A percentile compares a stretch with the other conserved stretches of the same genome.
Evolutionary conservation across 1,140 invertebrate species (phyloP).

Genomic region (Diorhabda carinulata): DNA sequence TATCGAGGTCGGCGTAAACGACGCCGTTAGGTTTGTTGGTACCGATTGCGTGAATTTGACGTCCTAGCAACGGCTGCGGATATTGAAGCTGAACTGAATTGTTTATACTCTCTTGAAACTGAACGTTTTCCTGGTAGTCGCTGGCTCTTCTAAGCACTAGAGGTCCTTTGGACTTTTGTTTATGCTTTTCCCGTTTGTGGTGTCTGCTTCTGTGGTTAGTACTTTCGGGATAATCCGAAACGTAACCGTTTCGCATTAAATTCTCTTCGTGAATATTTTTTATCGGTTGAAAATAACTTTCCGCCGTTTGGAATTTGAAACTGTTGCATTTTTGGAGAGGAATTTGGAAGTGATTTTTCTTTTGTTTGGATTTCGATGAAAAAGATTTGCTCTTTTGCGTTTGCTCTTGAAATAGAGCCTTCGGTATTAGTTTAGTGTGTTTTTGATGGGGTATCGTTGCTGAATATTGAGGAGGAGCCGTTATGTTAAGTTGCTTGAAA

Average conservation of each 20-base stretch:
- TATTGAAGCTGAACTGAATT: conserved; percentile 46
- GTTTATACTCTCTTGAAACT: conserved; percentile 45
- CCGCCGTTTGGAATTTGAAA: conserved; percentile 63
- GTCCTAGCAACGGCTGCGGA: conserved; percentile 41
- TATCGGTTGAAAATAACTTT: conserved; percentile 60
- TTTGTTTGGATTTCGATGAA: conserved; percentile 46
- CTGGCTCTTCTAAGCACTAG: conserved; percentile 37
- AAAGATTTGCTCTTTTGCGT: conserved; percentile 45
- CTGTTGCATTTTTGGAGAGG: conserved; percentile 65
- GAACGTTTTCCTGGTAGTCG: conserved; percentile 42
- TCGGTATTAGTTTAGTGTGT: conserved; percentile 43
- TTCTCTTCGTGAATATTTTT: conserved; percentile 54
- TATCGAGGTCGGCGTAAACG: conserved; percentile 47
- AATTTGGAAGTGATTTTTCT: conserved; percentile 58
- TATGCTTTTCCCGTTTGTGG: conserved; percentile 37
- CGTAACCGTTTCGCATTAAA: conserved; percentile 51
- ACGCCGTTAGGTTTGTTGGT: conserved; percentile 40
- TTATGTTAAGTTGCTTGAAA: conserved; percentile 40
- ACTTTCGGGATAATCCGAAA: conserved; percentile 42
- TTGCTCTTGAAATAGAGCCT: conserved; percentile 43
- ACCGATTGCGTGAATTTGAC: conserved; percentile 16
- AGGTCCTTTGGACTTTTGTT: conserved; percentile 44
- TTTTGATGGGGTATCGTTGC: conserved; percentile 47
- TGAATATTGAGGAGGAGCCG: conserved; percentile 43
- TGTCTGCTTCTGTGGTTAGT: conserved; percentile 26